Conservation (phyloP, 2,113 vertebrate genomes). For the Struthidea cinerea region DNA sequence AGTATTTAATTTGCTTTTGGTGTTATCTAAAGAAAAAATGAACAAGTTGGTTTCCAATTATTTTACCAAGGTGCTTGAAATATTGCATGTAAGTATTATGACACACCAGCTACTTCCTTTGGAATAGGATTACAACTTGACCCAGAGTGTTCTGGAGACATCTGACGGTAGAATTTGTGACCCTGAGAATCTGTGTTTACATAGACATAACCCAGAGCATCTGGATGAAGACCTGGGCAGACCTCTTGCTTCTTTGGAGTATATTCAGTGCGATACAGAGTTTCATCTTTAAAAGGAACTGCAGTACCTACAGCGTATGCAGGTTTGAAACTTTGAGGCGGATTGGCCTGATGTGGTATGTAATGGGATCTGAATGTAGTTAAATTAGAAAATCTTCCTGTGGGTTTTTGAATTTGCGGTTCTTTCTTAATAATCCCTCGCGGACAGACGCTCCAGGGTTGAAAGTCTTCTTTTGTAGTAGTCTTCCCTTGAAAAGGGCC, state of each 20-base stretch:
- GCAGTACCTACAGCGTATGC: background rate
- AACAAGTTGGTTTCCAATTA: background rate
- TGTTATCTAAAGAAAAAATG: background rate
- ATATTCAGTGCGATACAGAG: constrained; percentile 75
- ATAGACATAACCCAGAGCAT: constrained; percentile 75
- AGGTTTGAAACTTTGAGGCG: constrained; percentile 74
- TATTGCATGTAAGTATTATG: background rate
- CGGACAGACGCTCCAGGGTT: constrained; percentile 62
- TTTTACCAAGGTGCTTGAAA: background rate
- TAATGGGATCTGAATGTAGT: constrained; percentile 83
- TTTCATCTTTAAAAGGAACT: constrained; percentile 69
- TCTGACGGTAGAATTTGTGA: constrained; percentile 77
- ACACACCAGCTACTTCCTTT: constrained; percentile 58
- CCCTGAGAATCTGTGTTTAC: constrained; percentile 71
- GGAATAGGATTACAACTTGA: background rate
- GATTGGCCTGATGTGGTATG: constrained; percentile 64
- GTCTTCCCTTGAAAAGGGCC: constrained; percentile 77
- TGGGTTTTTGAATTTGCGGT: constrained; percentile 66
- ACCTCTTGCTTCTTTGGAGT: constrained; percentile 68
- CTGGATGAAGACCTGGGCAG: constrained; percentile 74
- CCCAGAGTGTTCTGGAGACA: background rate
- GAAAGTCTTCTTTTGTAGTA: constrained; percentile 81
- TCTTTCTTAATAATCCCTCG: constrained; percentile 63
- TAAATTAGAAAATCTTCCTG: constrained; percentile 75
- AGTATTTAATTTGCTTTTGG: background rate